Evolutionary conservation across 2,113 vertebrate genomes (phyloP), one percentile per base, ranked within the genome.

Genomic region (Chionomys nivalis): DNA sequence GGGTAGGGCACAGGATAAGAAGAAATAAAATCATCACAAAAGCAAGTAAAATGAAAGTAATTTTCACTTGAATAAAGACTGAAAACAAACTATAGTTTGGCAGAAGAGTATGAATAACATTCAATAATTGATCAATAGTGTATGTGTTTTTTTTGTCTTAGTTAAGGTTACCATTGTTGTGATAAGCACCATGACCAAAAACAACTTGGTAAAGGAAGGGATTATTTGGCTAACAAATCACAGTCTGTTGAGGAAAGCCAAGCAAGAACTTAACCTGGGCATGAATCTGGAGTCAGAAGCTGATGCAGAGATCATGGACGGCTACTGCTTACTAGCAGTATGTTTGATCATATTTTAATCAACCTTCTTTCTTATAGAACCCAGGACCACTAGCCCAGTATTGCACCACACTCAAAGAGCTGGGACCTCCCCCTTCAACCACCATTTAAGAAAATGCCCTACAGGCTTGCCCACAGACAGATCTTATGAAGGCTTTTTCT

Each of bases 81-180:
- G 47, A 89, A 65, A 96, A 55, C 39, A 94, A 92, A 36, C 24
- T 13, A 58, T 1, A 86, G 5, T 83, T 47, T 90, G 63, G 70
- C 58, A 87, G 36, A 89, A 70, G 8, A 91, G 5, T 90, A 39
- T 55, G 68, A 96, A 93, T 94, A 65, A 61, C 19, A 96, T 94
- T 93, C 89, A 95, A 92, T 96, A 1, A 55, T 68, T 95, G 79
- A 76, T 55, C 95, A 95, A 95, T 82, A 81, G n/a, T 39, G 1
- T 21, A 63, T 21, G 58, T n/a, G n/a, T n/a, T n/a, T 3, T 33
- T 31, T 31, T 24, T 39, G 21, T 42, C 39, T 75, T 42, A 42
- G 10, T 42, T n/a, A 75, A n/a, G 23, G 72, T 42, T 42, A 39
- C 19, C 19, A 39, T 73, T 39, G n/a, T 3, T 73, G 70, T 73